Conservation (phyloP, 2,113 vertebrate species). For the Sciurus niger region DNA sequence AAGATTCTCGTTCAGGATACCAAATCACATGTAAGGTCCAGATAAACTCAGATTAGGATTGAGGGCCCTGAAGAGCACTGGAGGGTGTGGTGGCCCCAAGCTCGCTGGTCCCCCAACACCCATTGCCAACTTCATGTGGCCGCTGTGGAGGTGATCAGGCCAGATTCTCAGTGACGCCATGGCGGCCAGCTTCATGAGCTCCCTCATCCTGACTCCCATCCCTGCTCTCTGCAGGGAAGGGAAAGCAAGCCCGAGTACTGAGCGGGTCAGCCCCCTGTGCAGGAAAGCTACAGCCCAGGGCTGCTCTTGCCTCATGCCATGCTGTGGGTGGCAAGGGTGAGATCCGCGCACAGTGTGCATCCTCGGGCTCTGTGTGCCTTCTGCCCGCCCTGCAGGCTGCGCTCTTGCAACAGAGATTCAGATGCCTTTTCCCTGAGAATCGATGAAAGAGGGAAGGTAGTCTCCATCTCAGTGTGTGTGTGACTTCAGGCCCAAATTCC, state of each 20-base stretch:
- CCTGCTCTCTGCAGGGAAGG: background rate
- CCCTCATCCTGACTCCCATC: background rate
- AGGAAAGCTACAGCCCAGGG: no score
- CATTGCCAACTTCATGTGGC: no score
- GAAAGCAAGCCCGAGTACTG: background rate
- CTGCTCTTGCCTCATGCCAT: background rate
- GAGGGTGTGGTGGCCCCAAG: background rate
- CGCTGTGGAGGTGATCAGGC: no score
- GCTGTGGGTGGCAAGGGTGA: background rate
- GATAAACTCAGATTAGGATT: background rate
- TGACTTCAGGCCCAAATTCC: background rate
- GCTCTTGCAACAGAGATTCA: background rate
- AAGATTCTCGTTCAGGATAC: background rate
- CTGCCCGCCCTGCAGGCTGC: background rate
- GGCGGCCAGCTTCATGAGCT: background rate
- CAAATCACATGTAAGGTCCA: background rate
- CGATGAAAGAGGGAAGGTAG: no score
- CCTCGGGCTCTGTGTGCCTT: background rate
- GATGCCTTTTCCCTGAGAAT: background rate
- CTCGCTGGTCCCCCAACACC: background rate
- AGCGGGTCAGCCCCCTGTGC: background rate
- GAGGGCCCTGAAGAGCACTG: no score
- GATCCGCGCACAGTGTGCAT: background rate
- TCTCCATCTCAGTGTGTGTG: background rate
- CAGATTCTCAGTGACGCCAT: no score